Evolutionary conservation across 37 sponge, comb jelly and placozoan genomes (phyloP).

Genomic region (Ianthella basta): DNA sequence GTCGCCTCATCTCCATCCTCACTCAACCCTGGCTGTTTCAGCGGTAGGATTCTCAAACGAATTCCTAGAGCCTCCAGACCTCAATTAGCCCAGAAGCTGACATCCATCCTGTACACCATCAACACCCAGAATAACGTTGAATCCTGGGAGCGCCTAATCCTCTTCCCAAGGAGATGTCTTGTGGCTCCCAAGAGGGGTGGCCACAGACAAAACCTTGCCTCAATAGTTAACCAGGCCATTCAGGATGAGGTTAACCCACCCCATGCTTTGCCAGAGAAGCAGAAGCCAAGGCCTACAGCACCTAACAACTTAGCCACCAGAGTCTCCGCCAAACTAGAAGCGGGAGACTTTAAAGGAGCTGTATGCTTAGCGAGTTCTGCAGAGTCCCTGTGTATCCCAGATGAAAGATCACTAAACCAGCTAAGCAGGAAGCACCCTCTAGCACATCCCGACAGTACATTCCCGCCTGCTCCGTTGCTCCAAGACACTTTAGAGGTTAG

Average conservation of each 20-base stretch:
- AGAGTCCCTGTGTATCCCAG: background rate
- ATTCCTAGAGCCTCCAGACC: background rate
- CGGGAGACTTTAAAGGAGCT: slow-evolving; percentile 9
- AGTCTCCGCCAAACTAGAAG: slow-evolving; percentile 20
- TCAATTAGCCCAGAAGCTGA: background rate
- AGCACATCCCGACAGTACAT: background rate
- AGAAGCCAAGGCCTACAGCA: background rate
- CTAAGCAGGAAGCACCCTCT: background rate
- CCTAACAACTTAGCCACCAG: background rate
- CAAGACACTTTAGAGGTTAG: background rate
- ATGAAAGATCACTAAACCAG: background rate
- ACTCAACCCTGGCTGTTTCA: background rate
- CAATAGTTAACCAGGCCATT: background rate
- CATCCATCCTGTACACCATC: background rate
- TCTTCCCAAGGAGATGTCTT: background rate
- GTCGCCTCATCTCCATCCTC: no score
- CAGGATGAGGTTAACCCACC: background rate
- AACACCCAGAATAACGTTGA: background rate
- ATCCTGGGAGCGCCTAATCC: slow-evolving; percentile 7
- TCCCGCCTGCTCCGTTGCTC: background rate
- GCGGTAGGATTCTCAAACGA: background rate
- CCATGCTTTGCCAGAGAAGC: background rate
- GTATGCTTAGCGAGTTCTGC: background rate
- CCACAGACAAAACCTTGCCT: background rate
- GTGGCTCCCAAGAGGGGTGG: background rate